Percentiles rank a stretch among this genome's conserved stretches.
Evolutionary conservation across 2,888 invertebrate species (phyloP).

Genomic region (Sepiola atlantica): DNA sequence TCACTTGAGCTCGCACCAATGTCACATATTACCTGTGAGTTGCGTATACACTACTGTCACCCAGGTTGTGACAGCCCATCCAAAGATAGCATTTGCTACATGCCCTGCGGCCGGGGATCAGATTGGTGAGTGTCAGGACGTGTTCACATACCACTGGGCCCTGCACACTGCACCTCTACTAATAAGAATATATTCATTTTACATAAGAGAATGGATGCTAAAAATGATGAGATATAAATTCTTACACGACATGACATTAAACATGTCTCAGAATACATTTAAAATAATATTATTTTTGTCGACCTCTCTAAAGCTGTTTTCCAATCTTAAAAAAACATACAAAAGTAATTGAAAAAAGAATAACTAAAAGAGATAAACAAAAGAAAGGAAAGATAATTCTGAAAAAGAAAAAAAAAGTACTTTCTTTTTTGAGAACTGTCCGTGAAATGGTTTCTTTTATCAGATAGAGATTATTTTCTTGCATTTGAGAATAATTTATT

Average conservation of each 20-base stretch:
- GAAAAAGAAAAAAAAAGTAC: background rate
- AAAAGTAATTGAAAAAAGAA: background rate
- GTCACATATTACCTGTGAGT: too few relatives aligned
- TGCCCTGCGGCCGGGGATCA: too few relatives aligned
- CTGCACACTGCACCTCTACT: too few relatives aligned
- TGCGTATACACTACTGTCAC: too few relatives aligned
- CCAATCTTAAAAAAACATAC: background rate
- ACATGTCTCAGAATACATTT: background rate
- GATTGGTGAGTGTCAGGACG: too few relatives aligned
- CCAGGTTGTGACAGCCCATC: too few relatives aligned
- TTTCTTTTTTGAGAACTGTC: background rate
- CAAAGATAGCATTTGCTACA: too few relatives aligned
- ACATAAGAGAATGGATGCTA: background rate
- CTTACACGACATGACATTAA: background rate
- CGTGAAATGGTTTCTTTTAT: background rate
- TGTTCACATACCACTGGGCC: too few relatives aligned
- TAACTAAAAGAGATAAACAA: background rate
- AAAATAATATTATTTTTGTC: constrained; percentile 11
- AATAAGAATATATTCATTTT: background rate
- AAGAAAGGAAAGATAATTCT: too few relatives aligned
- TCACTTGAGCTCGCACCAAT: too few relatives aligned
- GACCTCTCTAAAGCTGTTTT: background rate
- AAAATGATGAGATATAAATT: background rate
- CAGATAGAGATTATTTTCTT: background rate
- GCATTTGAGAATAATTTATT: background rate